Conservation (phyloP, 1,140 invertebrate genomes). For the Cydia splendana region DNA sequence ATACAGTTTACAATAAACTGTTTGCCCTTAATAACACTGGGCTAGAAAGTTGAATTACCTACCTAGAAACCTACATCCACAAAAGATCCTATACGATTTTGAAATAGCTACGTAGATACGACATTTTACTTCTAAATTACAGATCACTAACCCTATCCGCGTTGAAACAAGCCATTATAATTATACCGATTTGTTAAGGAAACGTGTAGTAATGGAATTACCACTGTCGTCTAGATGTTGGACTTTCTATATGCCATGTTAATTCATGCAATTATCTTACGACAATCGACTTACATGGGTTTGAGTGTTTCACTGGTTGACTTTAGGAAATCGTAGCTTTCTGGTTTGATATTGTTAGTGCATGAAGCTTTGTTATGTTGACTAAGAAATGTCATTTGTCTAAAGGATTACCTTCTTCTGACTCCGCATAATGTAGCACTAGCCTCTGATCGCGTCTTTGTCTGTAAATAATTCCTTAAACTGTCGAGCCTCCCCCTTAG, state of each 20-base stretch:
- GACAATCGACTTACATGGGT: conserved; percentile 21
- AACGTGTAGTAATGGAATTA: conserved; percentile 22
- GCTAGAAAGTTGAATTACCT: conserved; percentile 11
- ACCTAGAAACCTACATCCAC: not conserved
- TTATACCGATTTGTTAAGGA: conserved; percentile 30
- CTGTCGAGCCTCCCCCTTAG: no score
- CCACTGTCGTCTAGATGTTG: conserved; percentile 1
- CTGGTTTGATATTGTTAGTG: no score
- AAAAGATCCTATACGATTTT: not conserved
- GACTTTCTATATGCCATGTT: conserved; percentile 31
- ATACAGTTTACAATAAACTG: not conserved
- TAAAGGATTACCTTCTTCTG: no score
- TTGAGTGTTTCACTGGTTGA: not conserved
- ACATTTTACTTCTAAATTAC: not conserved
- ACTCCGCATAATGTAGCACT: no score
- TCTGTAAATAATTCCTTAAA: no score
- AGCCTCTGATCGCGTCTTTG: no score
- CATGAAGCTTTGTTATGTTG: no score
- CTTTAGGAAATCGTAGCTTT: not conserved
- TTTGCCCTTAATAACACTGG: not conserved
- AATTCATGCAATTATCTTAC: conserved; percentile 25
- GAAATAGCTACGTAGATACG: not conserved
- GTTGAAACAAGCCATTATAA: conserved; percentile 21
- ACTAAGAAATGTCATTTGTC: no score
- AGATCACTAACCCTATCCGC: not conserved